A percentile compares a stretch with the other conserved stretches of the same genome.
Evolutionary conservation across 1,140 invertebrate genomes (phyloP).

Genomic region (Drosophila repletoides): DNA sequence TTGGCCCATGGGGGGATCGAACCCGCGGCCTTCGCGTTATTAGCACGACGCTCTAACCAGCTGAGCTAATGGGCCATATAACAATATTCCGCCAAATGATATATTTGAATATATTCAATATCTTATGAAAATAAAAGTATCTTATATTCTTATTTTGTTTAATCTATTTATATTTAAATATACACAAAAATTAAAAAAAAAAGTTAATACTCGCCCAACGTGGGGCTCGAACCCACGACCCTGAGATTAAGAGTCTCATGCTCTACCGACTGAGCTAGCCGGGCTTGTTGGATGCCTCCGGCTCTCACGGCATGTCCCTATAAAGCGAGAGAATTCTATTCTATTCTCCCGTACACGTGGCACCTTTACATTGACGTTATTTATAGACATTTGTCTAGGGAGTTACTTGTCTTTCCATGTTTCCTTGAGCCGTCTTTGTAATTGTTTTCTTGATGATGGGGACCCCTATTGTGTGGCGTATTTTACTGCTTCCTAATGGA

Average conservation of each 20-base stretch:
- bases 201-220: constrained; percentile 87
- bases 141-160: background rate
- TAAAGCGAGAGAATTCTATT: background rate
- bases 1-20: constrained; percentile 84
- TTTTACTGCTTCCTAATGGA: constrained; percentile 64
- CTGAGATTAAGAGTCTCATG: constrained; percentile 96
- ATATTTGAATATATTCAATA: too few species aligned
- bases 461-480: constrained; percentile 47
- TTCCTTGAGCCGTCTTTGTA: constrained; percentile 3
- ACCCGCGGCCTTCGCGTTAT: constrained; percentile 86
- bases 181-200: constrained; percentile 85
- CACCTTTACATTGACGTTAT: constrained; percentile 23
- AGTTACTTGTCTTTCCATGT: background rate
- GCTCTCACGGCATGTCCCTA: constrained; percentile 4
- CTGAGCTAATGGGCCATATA: constrained; percentile 84
- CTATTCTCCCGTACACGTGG: too few species aligned
- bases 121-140: too few species aligned
- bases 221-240: constrained; percentile 96
- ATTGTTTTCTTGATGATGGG: constrained; percentile 45
- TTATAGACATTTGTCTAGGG: constrained; percentile 12
- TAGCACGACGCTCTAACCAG: constrained; percentile 84
- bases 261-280: constrained; percentile 95
- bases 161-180: background rate
- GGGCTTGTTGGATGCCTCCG: constrained; percentile 81
- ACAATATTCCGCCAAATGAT: too few species aligned